A percentile compares a stretch with the other conserved stretches of the same genome.
Conservation (phyloP, 2,797 vertebrate genomes). For the Otolemur crassicaudatus region DNA sequence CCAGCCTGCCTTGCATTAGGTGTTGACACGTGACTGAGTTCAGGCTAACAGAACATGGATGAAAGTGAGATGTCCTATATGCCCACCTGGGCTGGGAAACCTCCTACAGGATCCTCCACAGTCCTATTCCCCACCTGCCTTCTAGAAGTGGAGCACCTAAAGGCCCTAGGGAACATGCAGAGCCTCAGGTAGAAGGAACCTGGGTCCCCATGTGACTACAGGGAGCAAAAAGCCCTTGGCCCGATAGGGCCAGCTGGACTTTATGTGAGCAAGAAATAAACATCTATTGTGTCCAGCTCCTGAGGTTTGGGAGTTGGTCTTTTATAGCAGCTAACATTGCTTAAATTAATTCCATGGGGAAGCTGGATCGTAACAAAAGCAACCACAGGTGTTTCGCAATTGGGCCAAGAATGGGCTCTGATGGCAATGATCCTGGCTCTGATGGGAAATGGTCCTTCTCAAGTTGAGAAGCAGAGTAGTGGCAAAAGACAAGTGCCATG, state of each 20-base stretch:
- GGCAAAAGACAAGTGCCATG: not conserved
- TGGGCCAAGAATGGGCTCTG: not conserved
- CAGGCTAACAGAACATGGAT: not conserved
- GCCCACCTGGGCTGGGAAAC: not conserved
- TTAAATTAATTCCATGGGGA: not conserved
- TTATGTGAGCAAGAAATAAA: not conserved
- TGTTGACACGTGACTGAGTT: not conserved
- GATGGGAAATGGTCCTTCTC: not conserved
- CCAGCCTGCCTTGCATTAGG: not conserved
- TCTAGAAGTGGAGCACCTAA: not conserved
- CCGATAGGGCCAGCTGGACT: not conserved
- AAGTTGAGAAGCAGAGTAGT: not conserved
- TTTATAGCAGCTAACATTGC: not conserved
- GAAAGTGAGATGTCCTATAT: not conserved
- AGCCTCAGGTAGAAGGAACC: not conserved
- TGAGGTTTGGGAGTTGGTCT: not conserved
- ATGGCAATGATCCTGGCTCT: not conserved
- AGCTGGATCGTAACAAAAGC: slow-evolving; percentile 19
- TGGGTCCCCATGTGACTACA: not conserved
- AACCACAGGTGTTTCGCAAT: not conserved
- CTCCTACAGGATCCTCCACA: not conserved
- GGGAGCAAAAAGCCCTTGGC: not conserved
- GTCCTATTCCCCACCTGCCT: not conserved
- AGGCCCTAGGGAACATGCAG: not conserved
- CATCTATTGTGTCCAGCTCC: not conserved